Conservation (phyloP, 1,140 invertebrate genomes). For the Drosophila saltans region DNA sequence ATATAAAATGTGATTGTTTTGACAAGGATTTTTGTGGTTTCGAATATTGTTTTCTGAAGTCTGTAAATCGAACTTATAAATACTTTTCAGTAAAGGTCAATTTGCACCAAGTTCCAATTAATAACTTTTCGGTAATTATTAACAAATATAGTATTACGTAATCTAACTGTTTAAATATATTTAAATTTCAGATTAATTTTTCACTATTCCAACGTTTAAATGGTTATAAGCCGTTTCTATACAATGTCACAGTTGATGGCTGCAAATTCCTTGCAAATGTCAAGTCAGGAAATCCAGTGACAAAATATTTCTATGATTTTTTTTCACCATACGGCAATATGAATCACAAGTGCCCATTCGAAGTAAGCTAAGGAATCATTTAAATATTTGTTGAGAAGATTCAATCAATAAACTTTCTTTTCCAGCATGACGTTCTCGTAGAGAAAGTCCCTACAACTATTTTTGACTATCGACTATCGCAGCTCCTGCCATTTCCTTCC, state of each 20-base stretch:
- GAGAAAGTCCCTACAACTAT: background rate
- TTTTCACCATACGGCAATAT: background rate
- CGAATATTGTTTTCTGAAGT: background rate
- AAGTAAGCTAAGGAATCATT: background rate
- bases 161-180: background rate
- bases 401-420: background rate
- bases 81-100: background rate
- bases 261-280: background rate
- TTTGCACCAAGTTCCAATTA: background rate
- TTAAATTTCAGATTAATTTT: background rate
- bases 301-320: background rate
- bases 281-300: background rate
- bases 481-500: background rate
- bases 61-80: background rate
- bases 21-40: background rate
- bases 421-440: background rate
- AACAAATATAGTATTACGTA: background rate
- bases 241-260: background rate
- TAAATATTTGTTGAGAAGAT: background rate
- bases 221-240: constrained; percentile 10
- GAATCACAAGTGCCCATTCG: background rate
- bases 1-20: background rate
- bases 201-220: background rate
- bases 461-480: background rate
- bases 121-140: background rate